phyloP scores from a whole-genome alignment of 2,113 vertebrate species.

The Crypturellus undulatus region DNA sequence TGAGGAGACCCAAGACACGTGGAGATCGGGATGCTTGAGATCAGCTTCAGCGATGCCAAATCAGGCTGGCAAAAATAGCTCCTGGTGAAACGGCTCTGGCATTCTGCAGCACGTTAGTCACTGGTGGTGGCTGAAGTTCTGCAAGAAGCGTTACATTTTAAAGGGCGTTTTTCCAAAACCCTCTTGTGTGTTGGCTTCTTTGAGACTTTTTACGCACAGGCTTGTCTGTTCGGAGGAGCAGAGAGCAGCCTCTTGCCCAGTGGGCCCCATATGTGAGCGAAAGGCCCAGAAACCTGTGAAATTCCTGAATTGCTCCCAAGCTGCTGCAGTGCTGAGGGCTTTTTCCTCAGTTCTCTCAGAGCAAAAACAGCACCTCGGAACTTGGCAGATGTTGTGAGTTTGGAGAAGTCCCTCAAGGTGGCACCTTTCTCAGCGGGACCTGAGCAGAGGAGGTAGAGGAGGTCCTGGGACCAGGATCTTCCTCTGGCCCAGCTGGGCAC shows the following conservation, averaged over 20 bases:
- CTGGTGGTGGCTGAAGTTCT: not conserved
- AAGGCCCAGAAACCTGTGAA: not conserved
- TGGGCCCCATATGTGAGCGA: accelerated
- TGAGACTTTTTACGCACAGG: not conserved
- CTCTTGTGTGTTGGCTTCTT: not conserved
- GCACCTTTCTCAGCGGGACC: too few species aligned
- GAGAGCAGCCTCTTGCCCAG: accelerated
- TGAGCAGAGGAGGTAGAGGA: too few species aligned
- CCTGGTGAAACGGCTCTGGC: too few species aligned
- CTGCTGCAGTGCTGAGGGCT: not conserved
- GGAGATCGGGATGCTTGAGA: not conserved
- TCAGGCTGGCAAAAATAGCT: not conserved
- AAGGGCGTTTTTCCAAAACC: not conserved
- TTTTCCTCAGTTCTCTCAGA: not conserved
- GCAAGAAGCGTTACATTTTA: not conserved
- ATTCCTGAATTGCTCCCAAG: accelerated
- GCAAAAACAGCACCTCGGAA: not conserved
- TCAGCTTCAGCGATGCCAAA: not conserved
- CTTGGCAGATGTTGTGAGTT: not conserved
- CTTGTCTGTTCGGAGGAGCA: not conserved
- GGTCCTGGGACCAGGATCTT: too few species aligned
- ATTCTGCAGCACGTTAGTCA: not conserved
- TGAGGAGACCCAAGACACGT: not conserved
- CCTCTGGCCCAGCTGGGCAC: too few species aligned
- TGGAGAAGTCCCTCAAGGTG: too few species aligned